Conservation (phyloP, 2,797 vertebrate genomes). For the Serranus cabrilla region DNA sequence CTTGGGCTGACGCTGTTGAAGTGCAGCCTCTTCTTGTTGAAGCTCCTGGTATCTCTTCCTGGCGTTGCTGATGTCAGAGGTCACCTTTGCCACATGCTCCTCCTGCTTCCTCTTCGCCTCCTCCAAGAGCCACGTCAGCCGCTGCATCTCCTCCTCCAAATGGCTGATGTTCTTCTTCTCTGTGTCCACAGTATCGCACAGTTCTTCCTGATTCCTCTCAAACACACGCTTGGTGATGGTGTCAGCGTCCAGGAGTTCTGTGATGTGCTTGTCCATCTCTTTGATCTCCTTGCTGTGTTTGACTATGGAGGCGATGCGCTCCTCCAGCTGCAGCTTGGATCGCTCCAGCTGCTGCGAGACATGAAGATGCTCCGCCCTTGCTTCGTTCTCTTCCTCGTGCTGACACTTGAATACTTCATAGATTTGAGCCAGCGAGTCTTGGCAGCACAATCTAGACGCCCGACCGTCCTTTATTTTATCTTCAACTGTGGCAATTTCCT, state of each 20-base stretch:
- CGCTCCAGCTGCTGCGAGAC: conserved; percentile 61
- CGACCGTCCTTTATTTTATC: conserved; percentile 39
- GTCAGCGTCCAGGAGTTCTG: conserved; percentile 58
- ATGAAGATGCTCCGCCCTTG: conserved; percentile 35
- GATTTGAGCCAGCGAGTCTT: conserved; percentile 39
- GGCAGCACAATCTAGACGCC: conserved; percentile 10
- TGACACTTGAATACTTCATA: conserved; percentile 54
- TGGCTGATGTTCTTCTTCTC: conserved; percentile 51
- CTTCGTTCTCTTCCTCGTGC: conserved; percentile 60
- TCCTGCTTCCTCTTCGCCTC: conserved; percentile 55
- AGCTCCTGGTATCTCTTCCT: conserved; percentile 65
- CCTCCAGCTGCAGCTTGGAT: conserved; percentile 69
- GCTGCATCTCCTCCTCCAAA: conserved; percentile 56
- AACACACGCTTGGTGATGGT: conserved; percentile 49
- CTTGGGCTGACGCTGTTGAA: conserved; percentile 51
- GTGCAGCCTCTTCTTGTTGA: conserved; percentile 56
- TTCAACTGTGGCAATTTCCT: conserved; percentile 60
- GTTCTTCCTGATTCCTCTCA: conserved; percentile 60
- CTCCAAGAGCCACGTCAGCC: conserved; percentile 45
- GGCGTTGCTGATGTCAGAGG: conserved; percentile 26
- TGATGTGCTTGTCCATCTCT: conserved; percentile 73
- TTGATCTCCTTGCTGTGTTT: conserved; percentile 62
- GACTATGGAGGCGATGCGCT: conserved; percentile 57
- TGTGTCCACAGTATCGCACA: conserved; percentile 36
- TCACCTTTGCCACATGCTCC: conserved; percentile 58